Evolutionary conservation across 1,140 invertebrate species (phyloP), one percentile per base, ranked within the genome.

Genomic region (Neomicropteryx cornuta): DNA sequence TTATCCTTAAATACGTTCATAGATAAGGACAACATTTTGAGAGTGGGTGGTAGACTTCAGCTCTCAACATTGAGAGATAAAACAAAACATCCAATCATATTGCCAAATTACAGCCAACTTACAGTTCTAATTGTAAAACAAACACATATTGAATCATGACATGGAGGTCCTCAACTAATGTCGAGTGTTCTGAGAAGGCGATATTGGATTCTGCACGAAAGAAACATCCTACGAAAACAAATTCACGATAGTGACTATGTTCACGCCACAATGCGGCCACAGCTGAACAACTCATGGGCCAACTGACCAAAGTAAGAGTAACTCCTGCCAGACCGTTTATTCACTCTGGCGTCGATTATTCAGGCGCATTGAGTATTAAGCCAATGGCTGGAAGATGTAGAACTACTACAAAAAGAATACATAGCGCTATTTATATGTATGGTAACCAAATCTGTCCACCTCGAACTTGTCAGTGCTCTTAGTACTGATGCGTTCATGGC

Each of bases 391-490:
- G n/a, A n/a, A n/a, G n/a, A n/a, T n/a, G n/a, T n/a, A n/a, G n/a
- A n/a, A n/a, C n/a, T n/a, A n/a, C n/a, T 39, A 22, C 18, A 24
- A n/a, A 49, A 49, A 29, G 42, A 31, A 24, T 58, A 55, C 28
- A 35, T 57, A 6, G 43, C 44, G 13, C 18, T 58, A 1, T 57
- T 58, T 30, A 42, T 55, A 3, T 60, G 56, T 23, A 36, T 51
- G 22, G 41, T 41, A 3, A 56, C 54, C 5, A 50, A 50, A 37
- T 54, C 52, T 8, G 42, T 52, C 3, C 58, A 60, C 19, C 31
- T 62, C 5, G 53, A 62, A 33, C 6, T 49, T 1, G 48, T 52
- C 0, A 41, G 37, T 6, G 49, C 51, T 44, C 20, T 57, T 3
- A 42, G 48, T 4, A 50, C 55, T 3, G 32, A 43, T 22, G 36